Conservation (phyloP, 2,888 invertebrate genomes). For the Hypolimnas misippus region DNA sequence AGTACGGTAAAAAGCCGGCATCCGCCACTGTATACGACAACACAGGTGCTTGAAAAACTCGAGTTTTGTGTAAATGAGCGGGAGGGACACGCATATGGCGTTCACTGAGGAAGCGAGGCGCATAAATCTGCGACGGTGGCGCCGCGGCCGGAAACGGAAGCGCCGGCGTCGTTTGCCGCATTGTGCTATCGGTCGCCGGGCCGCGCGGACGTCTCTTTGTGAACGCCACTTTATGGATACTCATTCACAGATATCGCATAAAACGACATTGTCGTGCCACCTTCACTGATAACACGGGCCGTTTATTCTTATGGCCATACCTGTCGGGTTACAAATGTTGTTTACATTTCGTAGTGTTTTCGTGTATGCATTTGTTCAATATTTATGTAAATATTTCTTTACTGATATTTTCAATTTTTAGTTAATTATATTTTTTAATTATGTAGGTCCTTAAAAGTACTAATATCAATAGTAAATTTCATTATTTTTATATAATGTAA, state of each 20-base stretch:
- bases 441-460: no score
- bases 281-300: constrained; percentile 63
- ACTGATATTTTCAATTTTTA: no score
- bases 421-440: no score
- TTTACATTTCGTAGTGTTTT: constrained; percentile 20
- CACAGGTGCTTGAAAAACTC: constrained; percentile 80
- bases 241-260: constrained; percentile 69
- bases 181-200: constrained; percentile 80
- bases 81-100: constrained; percentile 74
- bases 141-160: constrained; percentile 82
- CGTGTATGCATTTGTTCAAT: neutral
- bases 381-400: no score
- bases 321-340: constrained; percentile 35
- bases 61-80: constrained; percentile 81
- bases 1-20: constrained; percentile 58
- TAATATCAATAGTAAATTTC: no score
- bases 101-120: constrained; percentile 74
- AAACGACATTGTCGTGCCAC: constrained; percentile 73
- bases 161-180: constrained; percentile 82
- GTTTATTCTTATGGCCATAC: constrained; percentile 44
- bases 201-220: constrained; percentile 79
- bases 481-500: no score
- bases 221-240: constrained; percentile 74
- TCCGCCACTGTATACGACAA: constrained; percentile 62
- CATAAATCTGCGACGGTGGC: constrained; percentile 82